These are phyloP conservation scores for Strigops habroptila DNA, from an alignment of 2,113 vertebrate species.

Conservation along the genomic window DNA sequence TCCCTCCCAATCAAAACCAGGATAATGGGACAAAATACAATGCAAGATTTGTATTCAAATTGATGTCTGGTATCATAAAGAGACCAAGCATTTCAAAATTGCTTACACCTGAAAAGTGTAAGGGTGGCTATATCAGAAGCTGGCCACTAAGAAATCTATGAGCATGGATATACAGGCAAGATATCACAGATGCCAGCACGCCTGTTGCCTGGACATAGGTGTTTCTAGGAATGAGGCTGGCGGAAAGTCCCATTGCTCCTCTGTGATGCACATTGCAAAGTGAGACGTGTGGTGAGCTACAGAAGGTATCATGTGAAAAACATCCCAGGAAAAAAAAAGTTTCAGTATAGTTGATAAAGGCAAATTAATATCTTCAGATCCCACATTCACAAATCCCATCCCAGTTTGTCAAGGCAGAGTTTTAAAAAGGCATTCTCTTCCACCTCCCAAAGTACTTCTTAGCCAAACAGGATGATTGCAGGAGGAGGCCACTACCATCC, in stretches of 20 bases:
- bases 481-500: not conserved
- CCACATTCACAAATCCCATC: not conserved
- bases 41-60: not conserved
- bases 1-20: not conserved
- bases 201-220: rapidly evolving
- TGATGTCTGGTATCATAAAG: not conserved
- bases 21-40: not conserved
- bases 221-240: not conserved
- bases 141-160: not conserved
- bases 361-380: not conserved
- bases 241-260: not conserved
- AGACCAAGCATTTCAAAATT: not conserved
- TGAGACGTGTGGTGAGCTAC: not conserved
- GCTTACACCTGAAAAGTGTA: not conserved
- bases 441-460: not conserved
- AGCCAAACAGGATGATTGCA: not conserved
- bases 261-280: not conserved
- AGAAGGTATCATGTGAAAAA: not conserved
- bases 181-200: not conserved
- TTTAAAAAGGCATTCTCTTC: not conserved
- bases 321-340: rapidly evolving
- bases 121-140: not conserved
- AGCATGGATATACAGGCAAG: not conserved
- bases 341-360: not conserved
- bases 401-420: not conserved